Evolutionary conservation across 1,140 invertebrate species (phyloP), one percentile per base, ranked within the genome.

Genomic region (Ceratoteleas bidentatus): DNA sequence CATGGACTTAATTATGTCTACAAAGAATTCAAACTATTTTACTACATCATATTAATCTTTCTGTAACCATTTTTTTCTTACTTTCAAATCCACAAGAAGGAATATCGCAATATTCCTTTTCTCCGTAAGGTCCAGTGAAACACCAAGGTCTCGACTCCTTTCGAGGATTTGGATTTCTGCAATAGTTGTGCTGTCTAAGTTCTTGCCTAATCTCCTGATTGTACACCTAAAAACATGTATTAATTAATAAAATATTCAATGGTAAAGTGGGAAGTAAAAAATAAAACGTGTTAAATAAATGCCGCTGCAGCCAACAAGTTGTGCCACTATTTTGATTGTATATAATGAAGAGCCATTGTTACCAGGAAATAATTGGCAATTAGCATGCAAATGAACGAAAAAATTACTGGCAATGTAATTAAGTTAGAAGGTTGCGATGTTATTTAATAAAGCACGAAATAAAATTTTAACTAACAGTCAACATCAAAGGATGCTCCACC

Each of bases 61-160:
- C n/a, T n/a, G n/a, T n/a, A n/a, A n/a, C n/a, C 24, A 24, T 24
- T 24, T 24, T 24, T 24, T 24, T 24, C 24, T 60, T 45, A 72
- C 76, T n/a, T 15, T 56, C 13, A 64, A 45, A 58, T 53, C 65
- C 58, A 43, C 65, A 81, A 33, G 16, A 7, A 8, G 93, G 93
- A 74, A 94, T 93, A 74, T 94, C 93, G 66, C 93, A 94, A 61
- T 91, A 90, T 79, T 93, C 93, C 16, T 87, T 90, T 61, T 91
- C 86, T 0, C 90, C 89, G 4, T 82, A 49, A n/a, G 60, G 24
- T 0, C 77, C 86, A 11, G 88, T 88, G 76, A 88, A 94, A 72
- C 93, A 94, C 93, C 93, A 94, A 0, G 93, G 93, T n/a, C 85
- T 87, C 0, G 85, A 85, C 38, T 92, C 91, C n/a, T 89, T 90